Conservation (phyloP, 1,140 invertebrate species). For the Drosophila littoralis region DNA sequence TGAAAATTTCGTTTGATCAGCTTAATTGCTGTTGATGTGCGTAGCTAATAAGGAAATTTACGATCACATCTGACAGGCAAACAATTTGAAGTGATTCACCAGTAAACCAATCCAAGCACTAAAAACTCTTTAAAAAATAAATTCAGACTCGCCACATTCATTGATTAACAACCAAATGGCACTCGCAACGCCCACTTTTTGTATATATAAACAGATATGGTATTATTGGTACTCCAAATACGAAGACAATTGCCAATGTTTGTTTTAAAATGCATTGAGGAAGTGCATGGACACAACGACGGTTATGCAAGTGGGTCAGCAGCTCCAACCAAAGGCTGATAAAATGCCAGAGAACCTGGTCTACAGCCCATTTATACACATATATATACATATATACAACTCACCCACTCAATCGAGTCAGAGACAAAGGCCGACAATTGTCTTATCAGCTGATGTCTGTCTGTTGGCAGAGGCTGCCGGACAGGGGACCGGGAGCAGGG, state of each 20-base stretch:
- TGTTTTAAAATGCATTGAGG: constrained; percentile 53
- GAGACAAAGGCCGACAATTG: constrained; percentile 61
- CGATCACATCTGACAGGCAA: constrained; percentile 19
- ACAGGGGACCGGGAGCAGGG: neutral
- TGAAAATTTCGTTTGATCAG: constrained; percentile 30
- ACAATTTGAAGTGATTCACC: constrained; percentile 33
- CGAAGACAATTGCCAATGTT: constrained; percentile 62
- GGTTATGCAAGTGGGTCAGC: constrained; percentile 43
- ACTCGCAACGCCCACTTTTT: constrained; percentile 15
- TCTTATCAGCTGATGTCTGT: constrained; percentile 47
- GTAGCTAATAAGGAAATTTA: constrained; percentile 38
- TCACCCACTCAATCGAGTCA: neutral
- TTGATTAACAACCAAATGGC: constrained; percentile 25
- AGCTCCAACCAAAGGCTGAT: constrained; percentile 30
- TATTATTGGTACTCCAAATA: neutral
- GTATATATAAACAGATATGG: neutral
- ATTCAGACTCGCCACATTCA: constrained; percentile 54
- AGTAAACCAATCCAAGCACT: constrained; percentile 8
- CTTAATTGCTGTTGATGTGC: constrained; percentile 30
- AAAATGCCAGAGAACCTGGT: constrained; percentile 45
- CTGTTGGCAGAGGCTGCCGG: constrained; percentile 3
- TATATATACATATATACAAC: neutral
- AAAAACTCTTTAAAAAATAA: constrained; percentile 26
- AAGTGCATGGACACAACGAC: constrained; percentile 56
- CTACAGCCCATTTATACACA: neutral